Conservation (phyloP, 37 sponge, comb jelly and placozoan genomes). For the Ephydatia muelleri region DNA sequence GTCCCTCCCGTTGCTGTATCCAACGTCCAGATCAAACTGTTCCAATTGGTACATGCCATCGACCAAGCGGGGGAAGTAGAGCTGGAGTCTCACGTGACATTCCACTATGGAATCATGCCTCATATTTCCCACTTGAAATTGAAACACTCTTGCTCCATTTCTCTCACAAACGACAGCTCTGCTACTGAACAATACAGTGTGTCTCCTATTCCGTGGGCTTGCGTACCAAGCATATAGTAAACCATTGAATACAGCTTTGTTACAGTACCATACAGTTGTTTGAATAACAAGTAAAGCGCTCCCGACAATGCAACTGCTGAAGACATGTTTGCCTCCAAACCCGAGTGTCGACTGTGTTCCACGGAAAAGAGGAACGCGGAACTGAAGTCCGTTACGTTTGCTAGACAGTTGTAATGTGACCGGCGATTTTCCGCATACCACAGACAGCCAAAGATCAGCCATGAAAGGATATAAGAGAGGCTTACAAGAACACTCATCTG, state of each 20-base stretch:
- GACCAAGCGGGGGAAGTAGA: conserved; percentile 50
- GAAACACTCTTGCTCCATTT: conserved; percentile 27
- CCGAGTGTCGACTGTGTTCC: conserved; percentile 82
- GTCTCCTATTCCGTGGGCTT: conserved; percentile 64
- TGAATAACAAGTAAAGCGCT: conserved; percentile 54
- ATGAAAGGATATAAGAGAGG: conserved; percentile 46
- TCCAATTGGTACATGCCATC: neutral
- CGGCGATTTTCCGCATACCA: conserved; percentile 69
- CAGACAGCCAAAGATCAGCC: conserved; percentile 58
- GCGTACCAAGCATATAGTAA: conserved; percentile 72
- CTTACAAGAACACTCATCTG: conserved; percentile 28
- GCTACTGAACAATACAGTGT: conserved; percentile 77
- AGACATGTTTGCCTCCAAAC: conserved; percentile 52
- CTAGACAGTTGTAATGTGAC: no score
- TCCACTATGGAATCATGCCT: conserved; percentile 65
- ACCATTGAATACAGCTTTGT: conserved; percentile 71
- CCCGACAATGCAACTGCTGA: conserved; percentile 41
- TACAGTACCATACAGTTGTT: conserved; percentile 49
- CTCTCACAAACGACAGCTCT: conserved; percentile 49
- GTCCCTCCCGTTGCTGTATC: conserved; percentile 75
- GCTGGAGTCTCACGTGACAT: conserved; percentile 67
- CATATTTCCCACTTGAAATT: conserved; percentile 67
- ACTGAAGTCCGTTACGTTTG: conserved; percentile 9
- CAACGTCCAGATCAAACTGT: conserved; percentile 68
- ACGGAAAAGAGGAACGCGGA: conserved; percentile 79